Percentiles rank a stretch among this genome's conserved stretches.
phyloP scores from a whole-genome alignment of 2,888 invertebrate genomes.

The Creontiades dilutus region DNA sequence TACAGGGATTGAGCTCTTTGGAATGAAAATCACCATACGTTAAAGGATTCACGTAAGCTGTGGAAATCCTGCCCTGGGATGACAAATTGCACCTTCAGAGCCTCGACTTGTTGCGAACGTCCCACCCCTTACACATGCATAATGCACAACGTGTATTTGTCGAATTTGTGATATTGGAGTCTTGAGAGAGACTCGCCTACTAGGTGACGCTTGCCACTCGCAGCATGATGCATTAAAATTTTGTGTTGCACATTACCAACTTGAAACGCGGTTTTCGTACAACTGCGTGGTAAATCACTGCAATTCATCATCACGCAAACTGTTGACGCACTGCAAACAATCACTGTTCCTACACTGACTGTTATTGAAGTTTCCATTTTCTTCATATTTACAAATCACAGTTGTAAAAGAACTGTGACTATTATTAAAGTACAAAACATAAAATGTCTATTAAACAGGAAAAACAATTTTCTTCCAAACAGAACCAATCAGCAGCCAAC shows the following conservation, averaged over 20 bases:
- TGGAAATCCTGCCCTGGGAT: background rate
- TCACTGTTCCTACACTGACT: too few relatives aligned
- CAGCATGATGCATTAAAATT: background rate
- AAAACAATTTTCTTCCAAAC: too few relatives aligned
- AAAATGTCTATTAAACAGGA: too few relatives aligned
- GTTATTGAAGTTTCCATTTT: too few relatives aligned
- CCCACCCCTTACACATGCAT: slow-evolving; percentile 10
- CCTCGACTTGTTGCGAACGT: slow-evolving; percentile 6
- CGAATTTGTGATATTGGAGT: background rate
- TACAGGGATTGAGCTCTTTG: background rate
- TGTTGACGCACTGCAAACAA: background rate
- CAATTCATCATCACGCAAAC: background rate
- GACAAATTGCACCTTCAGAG: slow-evolving; percentile 15
- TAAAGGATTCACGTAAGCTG: background rate
- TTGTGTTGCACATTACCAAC: slow-evolving; percentile 10
- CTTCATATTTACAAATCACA: too few relatives aligned
- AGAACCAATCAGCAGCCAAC: too few relatives aligned
- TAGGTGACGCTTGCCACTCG: slow-evolving; percentile 13
- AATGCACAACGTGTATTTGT: slow-evolving; percentile 22
- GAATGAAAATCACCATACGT: background rate
- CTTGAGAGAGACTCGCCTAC: background rate
- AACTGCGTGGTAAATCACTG: slow-evolving; percentile 1
- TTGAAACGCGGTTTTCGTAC: background rate
- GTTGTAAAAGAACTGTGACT: too few relatives aligned
- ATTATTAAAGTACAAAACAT: too few relatives aligned